phyloP scores from a whole-genome alignment of 2,113 vertebrate genomes.

The Sylvietta virens region DNA sequence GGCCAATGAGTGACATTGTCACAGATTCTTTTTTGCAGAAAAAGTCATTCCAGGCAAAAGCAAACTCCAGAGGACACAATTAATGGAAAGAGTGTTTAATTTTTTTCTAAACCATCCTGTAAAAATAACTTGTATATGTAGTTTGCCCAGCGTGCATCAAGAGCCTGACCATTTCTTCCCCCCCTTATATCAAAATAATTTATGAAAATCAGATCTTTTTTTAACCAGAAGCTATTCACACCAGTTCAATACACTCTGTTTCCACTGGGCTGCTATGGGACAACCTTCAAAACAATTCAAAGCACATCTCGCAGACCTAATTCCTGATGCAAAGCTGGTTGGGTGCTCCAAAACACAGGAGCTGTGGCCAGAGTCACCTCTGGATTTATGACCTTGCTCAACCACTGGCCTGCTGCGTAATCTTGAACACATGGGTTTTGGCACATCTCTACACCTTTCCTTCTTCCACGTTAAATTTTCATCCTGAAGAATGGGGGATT shows the following conservation, averaged over 20 bases:
- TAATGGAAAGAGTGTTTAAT: neutral
- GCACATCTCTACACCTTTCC: neutral
- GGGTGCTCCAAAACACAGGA: neutral
- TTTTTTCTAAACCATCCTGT: neutral
- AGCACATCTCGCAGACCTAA: too few relatives aligned
- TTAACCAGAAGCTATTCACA: neutral
- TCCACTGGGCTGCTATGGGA: neutral
- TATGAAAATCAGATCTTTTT: neutral
- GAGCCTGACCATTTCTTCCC: neutral
- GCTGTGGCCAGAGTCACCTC: neutral
- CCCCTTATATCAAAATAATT: neutral
- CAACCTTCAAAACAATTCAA: neutral
- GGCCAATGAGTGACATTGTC: neutral
- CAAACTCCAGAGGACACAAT: neutral
- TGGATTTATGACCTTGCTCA: neutral
- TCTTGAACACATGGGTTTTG: fast-evolving
- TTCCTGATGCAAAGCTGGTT: neutral
- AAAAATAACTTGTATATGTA: neutral
- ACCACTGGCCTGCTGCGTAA: neutral
- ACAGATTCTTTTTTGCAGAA: too few relatives aligned
- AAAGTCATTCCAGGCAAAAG: slow-evolving; percentile 13
- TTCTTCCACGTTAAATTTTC: neutral
- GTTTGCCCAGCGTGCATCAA: neutral
- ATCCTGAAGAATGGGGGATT: neutral
- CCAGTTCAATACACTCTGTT: neutral